Evolutionary conservation across 2,888 invertebrate species (phyloP).

Genomic region (Drosophila melanocephala): DNA sequence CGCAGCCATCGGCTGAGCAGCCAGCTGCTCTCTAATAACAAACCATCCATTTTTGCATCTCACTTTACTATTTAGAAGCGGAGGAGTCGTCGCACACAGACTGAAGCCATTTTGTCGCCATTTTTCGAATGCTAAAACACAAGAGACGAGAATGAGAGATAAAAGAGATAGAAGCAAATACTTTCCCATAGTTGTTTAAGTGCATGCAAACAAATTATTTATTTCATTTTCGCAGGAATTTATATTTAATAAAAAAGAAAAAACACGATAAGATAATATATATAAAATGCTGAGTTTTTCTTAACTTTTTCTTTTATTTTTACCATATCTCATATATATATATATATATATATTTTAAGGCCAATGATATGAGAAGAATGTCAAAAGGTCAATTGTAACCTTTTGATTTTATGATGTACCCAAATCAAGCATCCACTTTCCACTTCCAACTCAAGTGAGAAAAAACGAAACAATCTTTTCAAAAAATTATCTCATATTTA

Average conservation of each 20-base stretch:
- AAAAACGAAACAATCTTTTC: conserved; percentile 1
- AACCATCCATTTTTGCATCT: conserved; percentile 27
- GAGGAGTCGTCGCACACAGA: conserved; percentile 52
- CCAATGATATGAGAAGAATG: too few relatives aligned
- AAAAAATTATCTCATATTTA: conserved; percentile 71
- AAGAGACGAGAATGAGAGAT: conserved; percentile 1
- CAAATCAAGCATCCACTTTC: not conserved
- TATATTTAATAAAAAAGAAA: conserved; percentile 53
- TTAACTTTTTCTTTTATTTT: not conserved
- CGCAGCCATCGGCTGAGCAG: conserved; percentile 19
- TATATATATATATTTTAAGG: too few relatives aligned
- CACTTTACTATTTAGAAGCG: conserved; percentile 15
- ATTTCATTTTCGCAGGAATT: conserved; percentile 78
- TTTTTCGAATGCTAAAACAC: conserved; percentile 47
- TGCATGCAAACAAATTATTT: conserved; percentile 77
- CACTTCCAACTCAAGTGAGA: not conserved
- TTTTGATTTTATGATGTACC: not conserved
- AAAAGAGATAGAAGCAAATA: conserved; percentile 31
- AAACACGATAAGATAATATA: conserved; percentile 10
- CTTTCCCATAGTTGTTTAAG: conserved; percentile 69
- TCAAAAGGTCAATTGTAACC: not conserved
- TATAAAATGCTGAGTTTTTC: conserved; percentile 6
- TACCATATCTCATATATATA: not conserved
- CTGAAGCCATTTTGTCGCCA: conserved; percentile 76
- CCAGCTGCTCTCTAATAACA: conserved; percentile 46